Percentiles rank a stretch among this genome's conserved stretches.
These are phyloP conservation scores for Megaustenia siamemsis DNA, from an alignment of 2,888 invertebrate genomes.

Conservation along the genomic window DNA sequence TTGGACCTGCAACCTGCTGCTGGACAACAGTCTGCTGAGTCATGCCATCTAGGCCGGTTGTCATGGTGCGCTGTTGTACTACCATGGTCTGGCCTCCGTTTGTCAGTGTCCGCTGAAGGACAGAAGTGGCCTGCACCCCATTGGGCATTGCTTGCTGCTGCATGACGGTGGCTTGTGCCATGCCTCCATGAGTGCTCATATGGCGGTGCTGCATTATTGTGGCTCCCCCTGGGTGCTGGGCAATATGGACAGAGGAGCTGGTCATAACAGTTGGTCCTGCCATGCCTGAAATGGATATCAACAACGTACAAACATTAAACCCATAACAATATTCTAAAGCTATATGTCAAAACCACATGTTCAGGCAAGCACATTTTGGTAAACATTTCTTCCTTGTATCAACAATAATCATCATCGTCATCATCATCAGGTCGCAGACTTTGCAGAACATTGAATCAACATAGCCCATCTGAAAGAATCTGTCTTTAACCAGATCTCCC, in stretches of 20 bases:
- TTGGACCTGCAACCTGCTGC: slow-evolving; percentile 42
- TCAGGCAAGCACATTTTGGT: too few species aligned
- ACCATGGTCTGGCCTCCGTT: slow-evolving; percentile 52
- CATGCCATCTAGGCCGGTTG: slow-evolving; percentile 42
- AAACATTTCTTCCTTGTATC: too few species aligned
- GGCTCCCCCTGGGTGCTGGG: slow-evolving; percentile 48
- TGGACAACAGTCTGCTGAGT: slow-evolving; percentile 46
- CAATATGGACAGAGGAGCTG: slow-evolving; percentile 43
- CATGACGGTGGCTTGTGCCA: slow-evolving; percentile 42
- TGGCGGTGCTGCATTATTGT: slow-evolving; percentile 50
- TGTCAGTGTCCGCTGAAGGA: slow-evolving; percentile 46
- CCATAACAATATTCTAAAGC: too few species aligned
- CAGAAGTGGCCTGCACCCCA: slow-evolving; percentile 43
- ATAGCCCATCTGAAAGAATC: too few species aligned
- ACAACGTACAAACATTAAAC: neutral
- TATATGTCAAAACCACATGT: too few species aligned
- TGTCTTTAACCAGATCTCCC: too few species aligned
- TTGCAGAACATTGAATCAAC: too few species aligned
- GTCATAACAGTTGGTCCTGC: slow-evolving; percentile 39
- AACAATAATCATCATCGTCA: too few species aligned
- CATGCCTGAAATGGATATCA: slow-evolving; percentile 23
- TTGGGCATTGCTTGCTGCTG: slow-evolving; percentile 49
- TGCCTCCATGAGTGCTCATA: slow-evolving; percentile 39
- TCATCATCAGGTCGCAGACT: too few species aligned
- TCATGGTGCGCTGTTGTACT: slow-evolving; percentile 51